Base-by-base conservation (phyloP, 1,140 invertebrate genomes). In the Orchestia grillus region DNA sequence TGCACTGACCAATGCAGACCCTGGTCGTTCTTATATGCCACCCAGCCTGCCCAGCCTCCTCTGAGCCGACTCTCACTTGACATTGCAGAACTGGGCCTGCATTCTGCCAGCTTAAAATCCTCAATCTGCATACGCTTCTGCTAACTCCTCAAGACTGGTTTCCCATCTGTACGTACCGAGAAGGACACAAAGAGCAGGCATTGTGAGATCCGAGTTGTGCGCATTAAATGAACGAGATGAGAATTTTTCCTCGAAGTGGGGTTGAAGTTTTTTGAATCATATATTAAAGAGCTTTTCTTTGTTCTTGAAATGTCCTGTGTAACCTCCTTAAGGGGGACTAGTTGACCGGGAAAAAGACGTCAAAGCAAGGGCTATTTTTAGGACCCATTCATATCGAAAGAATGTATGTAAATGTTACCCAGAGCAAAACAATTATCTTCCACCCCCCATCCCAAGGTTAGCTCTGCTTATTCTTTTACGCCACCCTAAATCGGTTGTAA, bases 41-140 rank as follows among this genome's bases (percentile, higher is more conserved):
- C 36, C 11, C 62, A 53, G 47, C 47, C 47, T 53, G 62, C 62
- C 28, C 62, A n/a, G 28, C 15, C 62, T 77, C 62, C 62, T 28
- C 62, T 77, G 62, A 23, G 42, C 3, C 43, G 88, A 44, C 88
- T 90, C 88, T 90, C 88, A 90, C 88, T 90, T 90, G 88, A 90
- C 88, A 90, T 90, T 90, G 88, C 88, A 42, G 88, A 90, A 42
- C 88, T 19, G 88, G 41, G 28, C 43, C 15, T 44, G 88, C 8
- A 42, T 42, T 36, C 88, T 90, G 28, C n/a, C 43, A 15, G 87
- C 36, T n/a, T 8, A 40, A 8, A 36, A 53, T 19, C 6, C 47
- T 8, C 6, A 53, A 19, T 53, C 6, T 53, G 47, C 6, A 19
- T 53, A 53, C 62, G 62, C 62, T 77, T 36, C 62, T 77, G 1